Base-by-base conservation (phyloP, 2,888 invertebrate species). In the Tetragonula carbonaria region DNA sequence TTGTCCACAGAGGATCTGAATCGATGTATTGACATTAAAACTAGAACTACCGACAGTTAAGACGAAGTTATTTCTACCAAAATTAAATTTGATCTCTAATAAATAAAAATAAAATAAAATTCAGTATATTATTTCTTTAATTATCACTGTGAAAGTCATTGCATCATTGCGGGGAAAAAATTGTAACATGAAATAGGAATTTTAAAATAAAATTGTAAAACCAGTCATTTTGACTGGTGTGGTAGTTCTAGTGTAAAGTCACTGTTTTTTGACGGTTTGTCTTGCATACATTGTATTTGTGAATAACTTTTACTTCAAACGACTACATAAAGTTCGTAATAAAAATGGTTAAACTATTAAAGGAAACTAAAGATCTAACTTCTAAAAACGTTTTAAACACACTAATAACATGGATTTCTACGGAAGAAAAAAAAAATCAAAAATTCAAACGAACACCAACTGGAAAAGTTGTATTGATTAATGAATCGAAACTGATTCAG, bases 391-490 rank as follows among this genome's bases (percentile, higher is more conserved):
- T 45, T 0, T 4, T 83, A 3, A 59, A 63, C 16, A 21, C 28
- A 14, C 63, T 66, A 11, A 88, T 23, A 84, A 38, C 33, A 55
- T 13, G 82, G 86, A 21, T 74, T 73, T 28, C 1, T 88, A 28
- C 80, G 28, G 28, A 81, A 0, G 88, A 89, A 86, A 88, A 0
- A 0, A 88, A 88, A 38, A 79, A 45, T 5, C 82, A 86, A 21
- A 91, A 92, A 79, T 91, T 92, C 55, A 93, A 92, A 53, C 84
- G 88, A 18, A 91, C 90, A 0, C 87, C 90, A 0, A 73, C 66
- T 0, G 91, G 88, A 11, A 93, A 92, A 84, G 82, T 91, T 2
- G 13, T 84, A 2, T 38, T 92, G 11, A 83, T 92, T 21, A 90
- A 84, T 5, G 76, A 71, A 5, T 79, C 74, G 0, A 82, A 82